phyloP scores from a whole-genome alignment of 2,888 invertebrate species.

The Brenthis hecate region DNA sequence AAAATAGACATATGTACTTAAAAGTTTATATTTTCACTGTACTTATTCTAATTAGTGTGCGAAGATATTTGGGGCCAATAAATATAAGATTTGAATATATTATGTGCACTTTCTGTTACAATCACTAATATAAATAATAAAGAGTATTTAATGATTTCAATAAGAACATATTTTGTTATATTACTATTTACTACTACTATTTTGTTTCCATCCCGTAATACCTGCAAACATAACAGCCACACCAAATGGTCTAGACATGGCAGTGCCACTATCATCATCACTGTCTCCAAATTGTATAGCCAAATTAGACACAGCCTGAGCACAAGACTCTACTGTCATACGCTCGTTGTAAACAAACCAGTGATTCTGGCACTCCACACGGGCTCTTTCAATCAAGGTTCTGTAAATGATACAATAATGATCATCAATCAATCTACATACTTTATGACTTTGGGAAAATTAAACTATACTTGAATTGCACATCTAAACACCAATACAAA shows the following conservation, averaged over 20 bases:
- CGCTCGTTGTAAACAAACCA: conserved; percentile 99
- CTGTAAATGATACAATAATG: conserved; percentile 56
- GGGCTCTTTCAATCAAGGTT: conserved; percentile 95
- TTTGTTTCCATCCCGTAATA: conserved; percentile 24
- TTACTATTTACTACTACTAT: background rate
- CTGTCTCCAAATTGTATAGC: conserved; percentile 99
- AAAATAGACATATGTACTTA: background rate
- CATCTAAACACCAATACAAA: too few species aligned
- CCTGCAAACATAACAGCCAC: conserved; percentile 99
- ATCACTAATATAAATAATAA: background rate
- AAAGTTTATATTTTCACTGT: too few species aligned
- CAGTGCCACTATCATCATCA: conserved; percentile 96
- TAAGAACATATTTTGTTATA: background rate
- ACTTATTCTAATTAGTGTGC: too few species aligned
- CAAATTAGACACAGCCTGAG: conserved; percentile 98
- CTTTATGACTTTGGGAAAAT: too few species aligned
- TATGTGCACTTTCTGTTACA: too few species aligned
- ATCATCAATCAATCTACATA: too few species aligned
- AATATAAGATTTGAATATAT: too few species aligned
- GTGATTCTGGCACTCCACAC: conserved; percentile 98
- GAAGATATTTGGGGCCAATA: too few species aligned
- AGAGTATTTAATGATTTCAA: background rate
- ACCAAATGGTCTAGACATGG: conserved; percentile 98
- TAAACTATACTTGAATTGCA: too few species aligned
- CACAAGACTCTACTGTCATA: conserved; percentile 98